A percentile compares a stretch with the other conserved stretches of the same genome.
phyloP scores from a whole-genome alignment of 2,888 invertebrate genomes.

The Panopea generosa region DNA sequence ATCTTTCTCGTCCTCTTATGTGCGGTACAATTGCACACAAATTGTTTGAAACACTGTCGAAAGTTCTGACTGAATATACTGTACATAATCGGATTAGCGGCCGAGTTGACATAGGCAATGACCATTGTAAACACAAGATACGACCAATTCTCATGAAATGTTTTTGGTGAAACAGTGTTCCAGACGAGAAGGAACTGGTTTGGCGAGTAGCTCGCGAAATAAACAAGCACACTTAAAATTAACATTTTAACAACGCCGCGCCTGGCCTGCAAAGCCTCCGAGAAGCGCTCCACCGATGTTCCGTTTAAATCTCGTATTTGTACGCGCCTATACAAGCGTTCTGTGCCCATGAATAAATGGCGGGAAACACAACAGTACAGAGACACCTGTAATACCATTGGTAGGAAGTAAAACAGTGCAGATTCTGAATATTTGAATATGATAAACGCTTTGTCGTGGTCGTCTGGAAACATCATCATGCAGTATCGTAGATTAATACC shows the following conservation, averaged over 20 bases:
- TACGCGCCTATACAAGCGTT: slow-evolving; percentile 74
- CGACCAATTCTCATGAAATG: slow-evolving; percentile 82
- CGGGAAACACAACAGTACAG: slow-evolving; percentile 82
- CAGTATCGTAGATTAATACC: slow-evolving; percentile 75
- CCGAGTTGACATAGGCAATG: slow-evolving; percentile 84
- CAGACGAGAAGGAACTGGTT: slow-evolving; percentile 84
- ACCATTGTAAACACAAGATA: slow-evolving; percentile 83
- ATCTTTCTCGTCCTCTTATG: slow-evolving; percentile 19
- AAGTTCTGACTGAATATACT: slow-evolving; percentile 85
- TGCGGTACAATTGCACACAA: slow-evolving; percentile 69
- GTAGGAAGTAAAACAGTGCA: slow-evolving; percentile 83
- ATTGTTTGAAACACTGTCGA: slow-evolving; percentile 73
- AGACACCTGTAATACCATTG: slow-evolving; percentile 82
- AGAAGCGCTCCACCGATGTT: slow-evolving; percentile 65
- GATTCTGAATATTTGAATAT: slow-evolving; percentile 83
- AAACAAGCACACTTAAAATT: slow-evolving; percentile 85
- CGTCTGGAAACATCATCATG: slow-evolving; percentile 75
- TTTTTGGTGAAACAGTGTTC: slow-evolving; percentile 76
- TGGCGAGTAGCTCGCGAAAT: slow-evolving; percentile 86
- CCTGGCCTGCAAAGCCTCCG: slow-evolving; percentile 80
- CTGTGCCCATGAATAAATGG: slow-evolving; percentile 81
- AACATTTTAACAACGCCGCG: slow-evolving; percentile 86
- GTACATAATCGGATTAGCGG: slow-evolving; percentile 85
- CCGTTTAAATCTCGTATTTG: slow-evolving; percentile 73
- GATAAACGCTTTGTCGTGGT: slow-evolving; percentile 70